Conservation (phyloP, 2,797 vertebrate genomes). For the Streptopelia turtur region DNA sequence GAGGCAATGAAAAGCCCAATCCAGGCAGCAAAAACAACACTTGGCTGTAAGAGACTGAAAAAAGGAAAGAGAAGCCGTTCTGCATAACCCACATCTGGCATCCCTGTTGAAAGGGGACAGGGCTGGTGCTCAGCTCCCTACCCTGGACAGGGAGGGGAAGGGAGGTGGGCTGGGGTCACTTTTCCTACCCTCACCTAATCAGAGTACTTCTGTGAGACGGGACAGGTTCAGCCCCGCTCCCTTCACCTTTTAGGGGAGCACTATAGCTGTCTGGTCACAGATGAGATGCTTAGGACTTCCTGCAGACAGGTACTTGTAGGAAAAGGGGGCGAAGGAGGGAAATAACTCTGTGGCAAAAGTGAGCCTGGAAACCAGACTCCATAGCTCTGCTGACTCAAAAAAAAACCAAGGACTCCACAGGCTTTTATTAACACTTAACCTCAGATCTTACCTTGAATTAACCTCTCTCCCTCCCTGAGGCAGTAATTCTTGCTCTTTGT, state of each 20-base stretch:
- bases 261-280: not conserved
- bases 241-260: not conserved
- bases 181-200: not conserved
- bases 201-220: not conserved
- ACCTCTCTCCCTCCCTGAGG: not conserved
- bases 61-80: not conserved
- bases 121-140: not conserved
- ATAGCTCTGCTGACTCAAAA: not conserved
- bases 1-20: not conserved
- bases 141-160: not conserved
- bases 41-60: not conserved
- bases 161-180: not conserved
- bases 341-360: not conserved
- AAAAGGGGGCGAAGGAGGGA: not conserved
- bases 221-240: not conserved
- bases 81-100: not conserved
- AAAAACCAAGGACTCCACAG: not conserved
- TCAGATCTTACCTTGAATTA: not conserved
- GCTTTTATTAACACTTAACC: constrained; percentile 20
- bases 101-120: not conserved
- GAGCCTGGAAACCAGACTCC: not conserved
- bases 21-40: accelerated
- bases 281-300: not conserved
- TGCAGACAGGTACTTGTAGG: constrained; percentile 14
- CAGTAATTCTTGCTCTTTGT: not conserved